phyloP scores from a whole-genome alignment of 1,140 invertebrate species.

The Drosophila guanche region DNA sequence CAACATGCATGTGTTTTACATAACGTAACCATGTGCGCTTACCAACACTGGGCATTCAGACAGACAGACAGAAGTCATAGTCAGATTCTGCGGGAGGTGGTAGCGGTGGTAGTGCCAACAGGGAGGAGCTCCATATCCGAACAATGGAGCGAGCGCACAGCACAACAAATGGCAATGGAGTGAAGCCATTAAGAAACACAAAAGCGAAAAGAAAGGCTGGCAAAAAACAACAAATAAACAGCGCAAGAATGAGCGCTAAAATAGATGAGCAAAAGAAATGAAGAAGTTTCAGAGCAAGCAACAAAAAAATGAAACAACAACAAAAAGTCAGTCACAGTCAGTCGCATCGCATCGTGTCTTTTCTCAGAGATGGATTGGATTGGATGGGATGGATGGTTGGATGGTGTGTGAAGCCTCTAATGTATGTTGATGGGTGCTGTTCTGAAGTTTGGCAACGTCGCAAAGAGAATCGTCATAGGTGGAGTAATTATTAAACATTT shows the following conservation, averaged over 20 bases:
- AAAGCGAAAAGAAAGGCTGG: constrained; percentile 21
- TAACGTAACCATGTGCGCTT: constrained; percentile 61
- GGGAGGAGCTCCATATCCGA: constrained; percentile 28
- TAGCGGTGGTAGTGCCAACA: neutral
- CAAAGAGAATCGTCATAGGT: neutral
- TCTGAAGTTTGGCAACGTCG: constrained; percentile 21
- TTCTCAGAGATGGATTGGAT: constrained; percentile 15
- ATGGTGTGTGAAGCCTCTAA: no score
- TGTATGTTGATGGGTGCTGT: no score
- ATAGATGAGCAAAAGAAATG: constrained; percentile 53
- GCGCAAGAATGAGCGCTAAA: constrained; percentile 41
- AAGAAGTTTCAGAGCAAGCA: constrained; percentile 49
- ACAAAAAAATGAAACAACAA: constrained; percentile 51
- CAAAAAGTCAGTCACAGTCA: constrained; percentile 23
- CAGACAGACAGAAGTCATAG: constrained; percentile 22
- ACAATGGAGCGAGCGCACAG: constrained; percentile 47
- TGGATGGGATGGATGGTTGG: no score
- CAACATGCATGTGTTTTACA: constrained; percentile 73
- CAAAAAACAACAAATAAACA: constrained; percentile 24
- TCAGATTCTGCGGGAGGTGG: neutral
- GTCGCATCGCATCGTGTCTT: constrained; percentile 21
- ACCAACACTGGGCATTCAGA: constrained; percentile 56
- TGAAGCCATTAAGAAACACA: constrained; percentile 74
- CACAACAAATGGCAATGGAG: constrained; percentile 66
- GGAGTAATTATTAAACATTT: no score